Evolutionary conservation across 2,888 invertebrate genomes (phyloP).

Genomic region (Stegana nigrithorax): DNA sequence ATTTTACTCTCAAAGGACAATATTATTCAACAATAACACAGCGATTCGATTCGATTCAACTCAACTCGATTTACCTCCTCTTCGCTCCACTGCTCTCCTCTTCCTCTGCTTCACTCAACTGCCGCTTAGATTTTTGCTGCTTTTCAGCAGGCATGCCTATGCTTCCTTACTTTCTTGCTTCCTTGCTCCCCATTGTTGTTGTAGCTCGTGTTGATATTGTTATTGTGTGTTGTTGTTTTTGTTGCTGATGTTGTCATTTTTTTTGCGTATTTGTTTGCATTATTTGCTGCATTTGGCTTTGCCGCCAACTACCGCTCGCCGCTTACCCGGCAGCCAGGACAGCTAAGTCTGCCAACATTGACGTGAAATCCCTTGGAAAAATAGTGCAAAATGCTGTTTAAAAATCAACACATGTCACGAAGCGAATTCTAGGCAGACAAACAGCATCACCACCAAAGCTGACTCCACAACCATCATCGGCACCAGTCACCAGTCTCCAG

Average conservation of each 20-base stretch:
- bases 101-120: background rate
- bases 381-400: slow-evolving; percentile 7
- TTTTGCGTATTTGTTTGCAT: background rate
- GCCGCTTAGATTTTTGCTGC: background rate
- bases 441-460: background rate
- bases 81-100: background rate
- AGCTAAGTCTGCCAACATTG: slow-evolving; percentile 1
- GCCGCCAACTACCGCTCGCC: too few species aligned
- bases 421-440: slow-evolving; percentile 2
- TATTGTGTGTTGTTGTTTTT: background rate
- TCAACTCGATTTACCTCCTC: background rate
- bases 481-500: slow-evolving; percentile 12
- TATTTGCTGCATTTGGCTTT: background rate
- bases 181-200: background rate
- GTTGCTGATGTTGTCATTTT: background rate
- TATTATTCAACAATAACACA: slow-evolving; percentile 12
- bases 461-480: background rate
- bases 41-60: background rate
- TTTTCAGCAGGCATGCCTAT: too few species aligned
- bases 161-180: background rate
- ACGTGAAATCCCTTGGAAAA: slow-evolving; percentile 1
- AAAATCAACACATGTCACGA: slow-evolving; percentile 17
- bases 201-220: background rate
- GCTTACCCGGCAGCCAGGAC: background rate
- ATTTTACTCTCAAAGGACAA: slow-evolving; percentile 6